phyloP scores from a whole-genome alignment of 1,140 invertebrate genomes.

The Drosophila biarmipes region DNA sequence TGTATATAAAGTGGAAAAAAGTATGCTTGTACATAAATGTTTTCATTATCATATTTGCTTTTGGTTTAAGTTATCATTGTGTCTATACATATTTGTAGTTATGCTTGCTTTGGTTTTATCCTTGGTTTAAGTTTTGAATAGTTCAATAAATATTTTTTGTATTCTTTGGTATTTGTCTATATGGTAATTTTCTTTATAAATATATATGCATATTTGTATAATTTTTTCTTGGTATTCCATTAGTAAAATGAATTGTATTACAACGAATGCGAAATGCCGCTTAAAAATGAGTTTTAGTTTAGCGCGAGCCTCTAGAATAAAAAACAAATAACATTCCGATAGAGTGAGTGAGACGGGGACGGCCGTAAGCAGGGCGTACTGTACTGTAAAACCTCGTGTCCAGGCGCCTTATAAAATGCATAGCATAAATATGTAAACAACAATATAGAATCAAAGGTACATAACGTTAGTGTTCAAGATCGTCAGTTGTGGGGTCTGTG shows the following conservation, averaged over 20 bases:
- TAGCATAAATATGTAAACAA: constrained; percentile 49
- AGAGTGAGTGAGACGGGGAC: constrained; percentile 24
- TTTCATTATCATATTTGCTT: constrained; percentile 48
- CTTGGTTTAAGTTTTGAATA: constrained; percentile 59
- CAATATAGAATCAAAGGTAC: constrained; percentile 54
- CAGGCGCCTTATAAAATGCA: constrained; percentile 29
- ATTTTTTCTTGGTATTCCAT: constrained; percentile 45
- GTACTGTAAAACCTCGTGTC: constrained; percentile 6
- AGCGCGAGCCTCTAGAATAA: constrained; percentile 72
- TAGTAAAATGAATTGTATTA: constrained; percentile 75
- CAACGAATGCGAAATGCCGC: constrained; percentile 77
- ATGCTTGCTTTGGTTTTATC: constrained; percentile 44
- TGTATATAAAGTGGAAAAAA: constrained; percentile 78
- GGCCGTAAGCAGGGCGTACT: constrained; percentile 15
- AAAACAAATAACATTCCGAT: constrained; percentile 60
- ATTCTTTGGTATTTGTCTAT: constrained; percentile 44
- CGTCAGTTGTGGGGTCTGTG: neutral
- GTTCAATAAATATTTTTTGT: constrained; percentile 74
- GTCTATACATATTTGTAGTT: constrained; percentile 45
- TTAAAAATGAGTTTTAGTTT: constrained; percentile 67
- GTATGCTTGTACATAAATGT: constrained; percentile 67
- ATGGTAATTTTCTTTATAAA: constrained; percentile 44
- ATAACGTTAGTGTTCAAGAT: constrained; percentile 24
- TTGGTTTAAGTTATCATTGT: constrained; percentile 29
- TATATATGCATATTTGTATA: constrained; percentile 44